Base-by-base conservation (phyloP, 2,888 invertebrate species). In the Caenorhabditis uteleia region DNA sequence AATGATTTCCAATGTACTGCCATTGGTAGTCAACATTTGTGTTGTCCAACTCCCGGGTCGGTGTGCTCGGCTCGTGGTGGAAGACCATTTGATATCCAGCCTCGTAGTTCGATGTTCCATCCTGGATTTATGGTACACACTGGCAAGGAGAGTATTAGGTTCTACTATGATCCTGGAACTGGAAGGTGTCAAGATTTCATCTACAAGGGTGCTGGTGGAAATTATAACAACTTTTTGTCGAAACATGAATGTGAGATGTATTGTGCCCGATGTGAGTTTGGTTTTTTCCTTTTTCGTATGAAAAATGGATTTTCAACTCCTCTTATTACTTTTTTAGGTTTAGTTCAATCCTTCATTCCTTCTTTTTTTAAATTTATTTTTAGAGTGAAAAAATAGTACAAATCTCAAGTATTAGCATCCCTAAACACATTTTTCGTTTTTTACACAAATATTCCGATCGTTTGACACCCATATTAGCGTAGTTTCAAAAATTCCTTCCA, bases 151-250 rank as follows among this genome's bases (percentile, higher is more conserved):
- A 69, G 58, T 31, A 77, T 68, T 48, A 49, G 76, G 20, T 77
- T 75, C 54, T 77, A 72, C 46, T 77, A 77, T 54, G 75, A 77
- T 49, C 64, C 73, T 8, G 49, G 49, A 20, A 60, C 53, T 12
- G 75, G 73, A 34, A 38, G 72, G 44, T 72, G 72, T 36, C 67
- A 68, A 40, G 69, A 72, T 39, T 72, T 72, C 33, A 54, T 72
- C 7, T 72, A 70, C 49, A 67, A 67, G 47, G 78, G 78, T 16
- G 66, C 74, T 25, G 77, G 77, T 14, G 78, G 78, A 26, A 78
- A 78, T 38, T 77, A 64, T 60, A 78, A 78, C 54, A 78, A 76
- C 33, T 78, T 78, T 45, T 50, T 70, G 31, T 75, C 77, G 12
- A 68, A 72, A 34, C 65, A 70, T 38, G 78, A 78, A 33, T 78